These are phyloP conservation scores for Hippoglossus hippoglossus DNA, from an alignment of 2,797 vertebrate species.

Conservation along the genomic window DNA sequence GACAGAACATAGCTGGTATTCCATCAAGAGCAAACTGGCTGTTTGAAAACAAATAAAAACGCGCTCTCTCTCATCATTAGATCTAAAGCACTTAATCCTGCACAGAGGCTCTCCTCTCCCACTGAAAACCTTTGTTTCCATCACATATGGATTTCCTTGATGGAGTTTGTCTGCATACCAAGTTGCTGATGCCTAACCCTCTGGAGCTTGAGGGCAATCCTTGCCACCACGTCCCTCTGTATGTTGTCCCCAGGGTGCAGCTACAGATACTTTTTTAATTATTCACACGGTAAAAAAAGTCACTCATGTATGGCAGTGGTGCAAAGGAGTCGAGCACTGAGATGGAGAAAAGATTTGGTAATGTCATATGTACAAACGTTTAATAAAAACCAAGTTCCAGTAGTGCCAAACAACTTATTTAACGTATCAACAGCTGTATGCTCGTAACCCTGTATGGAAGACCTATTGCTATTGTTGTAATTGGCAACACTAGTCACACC, in stretches of 20 bases:
- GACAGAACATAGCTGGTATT: constrained; percentile 62
- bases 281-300: constrained; percentile 29
- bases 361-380: constrained; percentile 5
- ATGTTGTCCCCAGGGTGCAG: constrained; percentile 14
- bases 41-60: constrained; percentile 80
- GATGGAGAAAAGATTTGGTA: constrained; percentile 22
- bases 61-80: constrained; percentile 74
- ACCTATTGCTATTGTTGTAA: no score
- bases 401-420: no score
- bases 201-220: constrained; percentile 37
- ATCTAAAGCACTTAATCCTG: constrained; percentile 80
- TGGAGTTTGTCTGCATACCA: constrained; percentile 58
- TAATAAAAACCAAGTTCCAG: constrained; percentile 28
- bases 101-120: constrained; percentile 57
- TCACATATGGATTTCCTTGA: constrained; percentile 64
- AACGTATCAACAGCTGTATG: no score
- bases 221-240: constrained; percentile 10
- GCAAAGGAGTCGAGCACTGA: constrained; percentile 23
- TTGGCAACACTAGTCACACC: no score
- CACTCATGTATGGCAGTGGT: constrained; percentile 20
- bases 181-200: constrained; percentile 47
- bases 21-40: constrained; percentile 71
- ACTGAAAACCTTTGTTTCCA: constrained; percentile 62
- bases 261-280: constrained; percentile 20
- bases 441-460: no score